Conservation (phyloP, 64 coral and sea anemone genomes). For the Dendrophyllia cribrosa region DNA sequence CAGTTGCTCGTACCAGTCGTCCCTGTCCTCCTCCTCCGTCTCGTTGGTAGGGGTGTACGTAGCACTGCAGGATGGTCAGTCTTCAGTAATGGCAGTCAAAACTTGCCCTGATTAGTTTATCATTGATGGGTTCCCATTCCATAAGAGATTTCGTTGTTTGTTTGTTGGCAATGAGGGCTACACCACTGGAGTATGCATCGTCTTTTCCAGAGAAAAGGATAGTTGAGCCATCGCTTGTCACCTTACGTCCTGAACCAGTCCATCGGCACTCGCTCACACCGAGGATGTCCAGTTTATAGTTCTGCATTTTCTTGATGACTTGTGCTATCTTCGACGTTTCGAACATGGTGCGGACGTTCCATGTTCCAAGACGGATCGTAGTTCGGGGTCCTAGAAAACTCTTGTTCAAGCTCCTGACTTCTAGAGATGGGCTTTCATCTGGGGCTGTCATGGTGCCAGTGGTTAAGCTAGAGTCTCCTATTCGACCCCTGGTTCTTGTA, state of each 20-base stretch:
- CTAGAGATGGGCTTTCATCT: too few species aligned
- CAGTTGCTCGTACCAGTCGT: constrained; percentile 17
- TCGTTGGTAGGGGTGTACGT: constrained; percentile 28
- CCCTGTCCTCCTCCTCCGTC: constrained; percentile 2
- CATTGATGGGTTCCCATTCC: constrained; percentile 8
- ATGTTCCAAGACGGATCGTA: too few species aligned
- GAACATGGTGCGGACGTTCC: too few species aligned
- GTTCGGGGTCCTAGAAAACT: too few species aligned
- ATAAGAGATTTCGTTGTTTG: neutral
- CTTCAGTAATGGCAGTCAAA: neutral
- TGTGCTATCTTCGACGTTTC: too few species aligned
- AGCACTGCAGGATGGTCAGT: neutral
- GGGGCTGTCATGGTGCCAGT: too few species aligned
- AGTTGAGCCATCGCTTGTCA: neutral
- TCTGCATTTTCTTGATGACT: too few species aligned
- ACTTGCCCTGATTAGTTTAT: constrained; percentile 5
- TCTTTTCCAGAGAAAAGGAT: constrained; percentile 23
- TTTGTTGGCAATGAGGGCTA: neutral
- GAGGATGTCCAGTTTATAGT: neutral
- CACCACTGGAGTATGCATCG: neutral
- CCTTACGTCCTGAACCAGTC: constrained; percentile 11
- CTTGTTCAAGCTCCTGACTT: too few species aligned
- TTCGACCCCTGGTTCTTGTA: too few species aligned
- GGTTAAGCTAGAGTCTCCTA: too few species aligned
- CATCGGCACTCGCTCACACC: constrained; percentile 2